phyloP scores from a whole-genome alignment of 64 coral and sea anemone genomes.

The Astreopora myriophthalma region DNA sequence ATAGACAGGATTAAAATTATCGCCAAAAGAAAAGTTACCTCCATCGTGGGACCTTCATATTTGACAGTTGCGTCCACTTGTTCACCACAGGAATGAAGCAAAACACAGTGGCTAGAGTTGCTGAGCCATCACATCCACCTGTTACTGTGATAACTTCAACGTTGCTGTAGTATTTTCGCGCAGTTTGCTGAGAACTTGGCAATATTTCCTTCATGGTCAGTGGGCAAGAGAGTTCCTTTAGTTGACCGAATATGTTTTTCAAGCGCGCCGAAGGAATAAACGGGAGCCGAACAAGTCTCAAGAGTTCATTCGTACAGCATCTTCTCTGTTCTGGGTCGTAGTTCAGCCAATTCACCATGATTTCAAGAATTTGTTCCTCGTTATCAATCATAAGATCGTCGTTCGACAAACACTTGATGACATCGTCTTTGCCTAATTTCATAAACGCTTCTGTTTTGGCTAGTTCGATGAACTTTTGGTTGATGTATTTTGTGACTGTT shows the following conservation, averaged over 20 bases:
- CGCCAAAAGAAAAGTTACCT: slow-evolving; percentile 52
- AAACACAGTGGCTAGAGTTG: slow-evolving; percentile 57
- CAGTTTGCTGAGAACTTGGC: neutral
- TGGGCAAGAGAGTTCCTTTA: neutral
- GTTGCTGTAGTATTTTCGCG: slow-evolving; percentile 78
- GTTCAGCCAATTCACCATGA: slow-evolving; percentile 65
- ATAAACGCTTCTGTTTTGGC: slow-evolving; percentile 69
- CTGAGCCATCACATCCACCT: slow-evolving; percentile 60
- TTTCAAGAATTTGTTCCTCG: slow-evolving; percentile 70
- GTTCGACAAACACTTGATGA: slow-evolving; percentile 69
- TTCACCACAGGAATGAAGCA: slow-evolving; percentile 75
- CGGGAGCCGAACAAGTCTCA: slow-evolving; percentile 64
- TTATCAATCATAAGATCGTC: slow-evolving; percentile 80
- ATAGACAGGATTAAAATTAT: no score
- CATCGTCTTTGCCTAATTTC: slow-evolving; percentile 28
- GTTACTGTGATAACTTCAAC: slow-evolving; percentile 71
- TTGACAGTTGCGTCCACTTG: slow-evolving; percentile 61
- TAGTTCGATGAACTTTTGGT: slow-evolving; percentile 57
- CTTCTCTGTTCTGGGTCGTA: slow-evolving; percentile 61
- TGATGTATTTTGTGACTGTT: slow-evolving; percentile 57
- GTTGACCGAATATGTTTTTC: neutral
- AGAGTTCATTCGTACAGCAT: slow-evolving; percentile 16
- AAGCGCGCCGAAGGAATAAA: slow-evolving; percentile 53
- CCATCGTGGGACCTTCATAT: slow-evolving; percentile 79
- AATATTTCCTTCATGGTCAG: neutral